A percentile compares a stretch with the other conserved stretches of the same genome.
Evolutionary conservation across 2,113 vertebrate species (phyloP).

Genomic region (Caretta caretta): DNA sequence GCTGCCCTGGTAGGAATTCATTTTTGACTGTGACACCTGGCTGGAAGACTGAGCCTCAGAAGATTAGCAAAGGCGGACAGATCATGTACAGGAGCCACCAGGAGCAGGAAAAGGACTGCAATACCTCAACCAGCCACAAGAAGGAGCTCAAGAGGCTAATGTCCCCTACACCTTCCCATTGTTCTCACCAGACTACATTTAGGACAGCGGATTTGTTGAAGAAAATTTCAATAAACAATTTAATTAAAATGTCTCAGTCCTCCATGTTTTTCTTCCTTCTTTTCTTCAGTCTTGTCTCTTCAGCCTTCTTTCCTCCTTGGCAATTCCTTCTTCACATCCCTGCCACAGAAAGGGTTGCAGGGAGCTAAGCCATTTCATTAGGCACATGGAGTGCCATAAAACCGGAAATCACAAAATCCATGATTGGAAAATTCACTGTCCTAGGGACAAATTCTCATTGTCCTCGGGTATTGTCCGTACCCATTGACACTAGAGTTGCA

Average conservation of each 20-base stretch:
- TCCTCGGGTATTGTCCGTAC: not conserved
- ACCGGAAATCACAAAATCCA: not conserved
- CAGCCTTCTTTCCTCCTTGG: not conserved
- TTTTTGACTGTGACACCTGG: no score
- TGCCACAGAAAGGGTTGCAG: not conserved
- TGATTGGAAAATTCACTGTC: not conserved
- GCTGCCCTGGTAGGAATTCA: no score
- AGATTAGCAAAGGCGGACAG: no score
- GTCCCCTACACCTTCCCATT: not conserved
- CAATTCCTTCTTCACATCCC: not conserved
- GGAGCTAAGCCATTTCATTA: rapidly evolving
- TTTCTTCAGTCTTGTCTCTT: no score
- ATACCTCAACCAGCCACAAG: no score
- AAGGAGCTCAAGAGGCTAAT: no score
- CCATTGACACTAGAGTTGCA: not conserved
- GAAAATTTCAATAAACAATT: not conserved
- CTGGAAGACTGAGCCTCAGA: no score
- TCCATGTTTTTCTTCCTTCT: not conserved
- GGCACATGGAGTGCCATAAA: not conserved
- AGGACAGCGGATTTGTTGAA: not conserved
- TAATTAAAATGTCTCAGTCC: no score
- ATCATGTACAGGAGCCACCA: no score
- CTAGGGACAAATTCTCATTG: not conserved
- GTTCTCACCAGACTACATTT: not conserved
- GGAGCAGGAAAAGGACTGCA: no score